phyloP scores from a whole-genome alignment of 2,797 vertebrate species.

The Holocentrus rufus region DNA sequence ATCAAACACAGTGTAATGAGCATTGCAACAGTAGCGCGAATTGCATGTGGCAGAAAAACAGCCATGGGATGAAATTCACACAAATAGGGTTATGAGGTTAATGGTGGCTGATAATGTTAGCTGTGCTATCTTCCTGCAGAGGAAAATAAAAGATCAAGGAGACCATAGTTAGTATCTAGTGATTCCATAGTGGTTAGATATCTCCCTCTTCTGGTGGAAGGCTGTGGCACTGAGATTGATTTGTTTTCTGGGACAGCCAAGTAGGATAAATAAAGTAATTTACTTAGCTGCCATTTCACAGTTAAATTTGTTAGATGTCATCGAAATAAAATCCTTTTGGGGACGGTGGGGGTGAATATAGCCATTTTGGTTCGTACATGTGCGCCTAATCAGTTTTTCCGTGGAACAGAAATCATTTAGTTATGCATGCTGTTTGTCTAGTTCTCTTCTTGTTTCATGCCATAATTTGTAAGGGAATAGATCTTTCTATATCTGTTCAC shows the following conservation, averaged over 20 bases:
- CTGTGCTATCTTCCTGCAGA: constrained; percentile 37
- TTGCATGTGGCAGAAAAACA: constrained; percentile 37
- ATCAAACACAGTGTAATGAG: constrained; percentile 60
- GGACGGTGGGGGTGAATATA: neutral
- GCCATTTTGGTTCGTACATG: neutral
- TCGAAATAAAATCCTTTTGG: neutral
- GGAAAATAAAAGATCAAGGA: constrained; percentile 34
- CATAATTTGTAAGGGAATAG: no score
- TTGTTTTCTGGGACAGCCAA: constrained; percentile 31
- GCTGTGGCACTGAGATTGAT: neutral
- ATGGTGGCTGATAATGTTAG: constrained; percentile 62
- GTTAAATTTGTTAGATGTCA: constrained; percentile 10
- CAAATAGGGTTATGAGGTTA: constrained; percentile 49
- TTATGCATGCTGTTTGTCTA: no score
- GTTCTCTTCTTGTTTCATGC: no score
- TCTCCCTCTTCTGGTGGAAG: constrained; percentile 68
- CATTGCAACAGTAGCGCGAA: constrained; percentile 28
- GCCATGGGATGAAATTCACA: constrained; percentile 35
- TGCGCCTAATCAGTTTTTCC: neutral
- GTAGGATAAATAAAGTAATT: constrained; percentile 39
- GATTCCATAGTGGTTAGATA: constrained; percentile 47
- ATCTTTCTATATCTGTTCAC: no score
- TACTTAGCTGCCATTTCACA: constrained; percentile 15
- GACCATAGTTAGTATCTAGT: constrained; percentile 16
- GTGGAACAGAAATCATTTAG: no score